Percentiles rank a stretch among this genome's conserved stretches.
Evolutionary conservation across 2,113 vertebrate species (phyloP).

Genomic region (Glaucidium brasilianum): DNA sequence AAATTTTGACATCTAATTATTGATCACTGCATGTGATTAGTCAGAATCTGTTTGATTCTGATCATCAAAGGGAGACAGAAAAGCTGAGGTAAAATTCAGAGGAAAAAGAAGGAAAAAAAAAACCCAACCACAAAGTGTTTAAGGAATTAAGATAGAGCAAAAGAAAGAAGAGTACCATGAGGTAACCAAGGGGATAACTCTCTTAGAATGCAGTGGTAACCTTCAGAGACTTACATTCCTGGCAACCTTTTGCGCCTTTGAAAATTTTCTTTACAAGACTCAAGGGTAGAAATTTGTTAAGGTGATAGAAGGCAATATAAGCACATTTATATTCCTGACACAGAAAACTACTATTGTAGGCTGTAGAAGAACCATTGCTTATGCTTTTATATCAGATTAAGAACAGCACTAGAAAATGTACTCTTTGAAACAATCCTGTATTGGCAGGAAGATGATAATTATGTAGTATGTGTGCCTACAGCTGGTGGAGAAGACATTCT

Average conservation of each 20-base stretch:
- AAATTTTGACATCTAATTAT: neutral
- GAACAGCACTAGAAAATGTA: neutral
- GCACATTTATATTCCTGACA: neutral
- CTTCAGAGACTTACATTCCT: neutral
- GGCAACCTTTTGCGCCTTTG: neutral
- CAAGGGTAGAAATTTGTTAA: neutral
- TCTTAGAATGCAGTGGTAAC: neutral
- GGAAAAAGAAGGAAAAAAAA: accelerated
- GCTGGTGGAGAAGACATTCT: neutral
- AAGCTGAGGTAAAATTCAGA: neutral
- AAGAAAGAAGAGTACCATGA: neutral
- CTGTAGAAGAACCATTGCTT: neutral
- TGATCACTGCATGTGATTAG: neutral
- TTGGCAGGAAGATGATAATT: neutral
- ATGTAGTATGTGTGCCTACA: neutral
- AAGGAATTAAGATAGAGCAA: neutral
- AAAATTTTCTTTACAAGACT: neutral
- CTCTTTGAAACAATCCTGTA: neutral
- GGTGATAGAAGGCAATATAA: neutral
- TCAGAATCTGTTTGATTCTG: neutral
- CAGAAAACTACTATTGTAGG: neutral
- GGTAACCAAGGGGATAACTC: neutral
- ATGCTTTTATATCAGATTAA: neutral
- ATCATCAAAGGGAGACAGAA: neutral
- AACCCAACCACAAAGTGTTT: no score